Conservation (phyloP, 2,113 vertebrate genomes). For the Emydura subglobosa region DNA sequence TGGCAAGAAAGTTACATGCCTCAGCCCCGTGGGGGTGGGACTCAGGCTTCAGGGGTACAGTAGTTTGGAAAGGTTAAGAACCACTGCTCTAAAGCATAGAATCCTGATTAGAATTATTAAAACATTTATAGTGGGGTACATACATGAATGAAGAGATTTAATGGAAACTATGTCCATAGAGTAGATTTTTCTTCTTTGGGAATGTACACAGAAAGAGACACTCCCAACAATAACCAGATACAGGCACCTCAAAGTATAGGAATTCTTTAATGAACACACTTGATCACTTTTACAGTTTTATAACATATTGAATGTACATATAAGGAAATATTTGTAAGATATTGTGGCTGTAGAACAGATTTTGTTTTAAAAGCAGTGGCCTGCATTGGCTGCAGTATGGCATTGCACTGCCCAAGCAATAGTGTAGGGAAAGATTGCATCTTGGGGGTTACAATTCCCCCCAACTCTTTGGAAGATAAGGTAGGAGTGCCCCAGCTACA, state of each 20-base stretch:
- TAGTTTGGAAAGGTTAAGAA: too few species aligned
- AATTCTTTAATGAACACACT: neutral
- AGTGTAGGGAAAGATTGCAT: neutral
- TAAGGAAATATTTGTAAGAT: neutral
- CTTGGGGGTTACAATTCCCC: neutral
- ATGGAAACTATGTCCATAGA: accelerated
- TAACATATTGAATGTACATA: neutral
- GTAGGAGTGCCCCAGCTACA: neutral
- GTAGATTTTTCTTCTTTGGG: neutral
- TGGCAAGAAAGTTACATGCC: too few species aligned
- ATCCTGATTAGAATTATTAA: neutral
- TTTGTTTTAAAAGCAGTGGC: neutral
- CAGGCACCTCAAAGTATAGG: neutral
- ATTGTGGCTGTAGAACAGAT: neutral
- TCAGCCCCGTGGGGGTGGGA: too few species aligned
- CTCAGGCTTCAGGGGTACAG: too few species aligned
- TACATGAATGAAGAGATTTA: neutral
- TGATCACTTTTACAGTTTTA: neutral
- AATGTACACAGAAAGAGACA: neutral
- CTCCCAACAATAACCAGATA: neutral
- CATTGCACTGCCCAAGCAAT: accelerated
- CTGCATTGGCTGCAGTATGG: neutral
- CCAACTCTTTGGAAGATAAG: neutral
- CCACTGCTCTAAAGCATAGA: neutral
- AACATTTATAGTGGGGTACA: accelerated